A percentile compares a stretch with the other conserved stretches of the same genome.
phyloP scores from a whole-genome alignment of 2,888 invertebrate genomes.

The Seira ritae region DNA sequence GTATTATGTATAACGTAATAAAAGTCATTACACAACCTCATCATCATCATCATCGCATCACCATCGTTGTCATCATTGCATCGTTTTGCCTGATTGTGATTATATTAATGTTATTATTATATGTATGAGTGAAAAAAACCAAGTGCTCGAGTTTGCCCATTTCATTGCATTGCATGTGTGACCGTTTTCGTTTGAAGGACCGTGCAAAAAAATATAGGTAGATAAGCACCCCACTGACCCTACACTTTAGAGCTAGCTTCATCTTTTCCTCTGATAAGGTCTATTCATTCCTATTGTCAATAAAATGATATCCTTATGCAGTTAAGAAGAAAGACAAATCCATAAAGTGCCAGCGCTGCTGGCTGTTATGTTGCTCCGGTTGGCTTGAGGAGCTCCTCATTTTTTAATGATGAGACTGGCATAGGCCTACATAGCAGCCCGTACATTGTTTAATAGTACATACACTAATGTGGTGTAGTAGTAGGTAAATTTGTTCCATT shows the following conservation, averaged over 20 bases:
- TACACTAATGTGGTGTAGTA: not conserved
- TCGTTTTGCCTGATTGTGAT: conserved; percentile 12
- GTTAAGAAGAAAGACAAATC: not conserved
- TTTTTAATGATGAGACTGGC: conserved; percentile 29
- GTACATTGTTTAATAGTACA: too few species aligned
- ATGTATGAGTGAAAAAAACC: not conserved
- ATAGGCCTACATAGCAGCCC: conserved; percentile 2
- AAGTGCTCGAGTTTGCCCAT: conserved; percentile 15
- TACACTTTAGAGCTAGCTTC: conserved; percentile 11
- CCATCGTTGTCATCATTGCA: not conserved
- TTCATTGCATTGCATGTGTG: conserved; percentile 33
- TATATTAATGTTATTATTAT: conserved; percentile 7
- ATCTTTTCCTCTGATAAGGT: not conserved
- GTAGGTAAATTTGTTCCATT: not conserved
- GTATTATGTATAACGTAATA: conserved; percentile 40
- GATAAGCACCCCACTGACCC: conserved; percentile 53
- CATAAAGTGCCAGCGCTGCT: not conserved
- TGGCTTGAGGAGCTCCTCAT: not conserved
- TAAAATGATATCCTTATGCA: not conserved
- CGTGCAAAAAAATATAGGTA: conserved; percentile 30
- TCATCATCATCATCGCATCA: conserved; percentile 17
- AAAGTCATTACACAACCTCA: conserved; percentile 50
- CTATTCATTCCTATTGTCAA: not conserved
- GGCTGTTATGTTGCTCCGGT: too few species aligned
- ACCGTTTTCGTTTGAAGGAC: conserved; percentile 44